These are phyloP conservation scores for Spea bombifrons DNA, from an alignment of 2,113 vertebrate species.

Conservation along the genomic window DNA sequence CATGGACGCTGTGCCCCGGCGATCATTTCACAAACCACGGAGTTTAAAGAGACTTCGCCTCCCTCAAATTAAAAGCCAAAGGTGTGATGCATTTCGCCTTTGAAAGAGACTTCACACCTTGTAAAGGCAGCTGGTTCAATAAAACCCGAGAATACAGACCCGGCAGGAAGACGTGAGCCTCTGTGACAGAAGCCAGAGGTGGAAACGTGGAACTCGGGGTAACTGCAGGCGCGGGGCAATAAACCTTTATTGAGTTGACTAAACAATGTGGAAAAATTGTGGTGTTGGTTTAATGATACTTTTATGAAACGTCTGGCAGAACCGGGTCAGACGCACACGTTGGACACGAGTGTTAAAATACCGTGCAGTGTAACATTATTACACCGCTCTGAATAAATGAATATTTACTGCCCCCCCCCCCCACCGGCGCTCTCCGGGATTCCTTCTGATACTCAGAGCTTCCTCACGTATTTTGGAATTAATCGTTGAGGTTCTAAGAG, in stretches of 20 bases:
- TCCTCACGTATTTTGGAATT: too few relatives aligned
- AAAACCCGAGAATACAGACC: constrained; percentile 16
- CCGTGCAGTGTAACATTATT: too few relatives aligned
- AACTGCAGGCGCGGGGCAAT: background rate
- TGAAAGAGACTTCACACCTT: constrained; percentile 45
- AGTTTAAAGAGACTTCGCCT: background rate
- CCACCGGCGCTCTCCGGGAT: background rate
- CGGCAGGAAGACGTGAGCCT: constrained; percentile 17
- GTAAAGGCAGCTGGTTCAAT: constrained; percentile 30
- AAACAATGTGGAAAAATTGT: constrained; percentile 15
- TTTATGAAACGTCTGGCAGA: background rate
- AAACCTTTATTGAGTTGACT: constrained; percentile 22
- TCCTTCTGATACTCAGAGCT: background rate
- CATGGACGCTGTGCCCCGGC: background rate
- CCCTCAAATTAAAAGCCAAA: constrained; percentile 34
- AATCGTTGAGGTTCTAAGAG: too few relatives aligned
- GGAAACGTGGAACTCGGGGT: background rate
- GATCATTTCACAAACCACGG: constrained; percentile 9
- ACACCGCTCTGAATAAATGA: background rate
- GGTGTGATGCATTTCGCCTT: constrained; percentile 34
- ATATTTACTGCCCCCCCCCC: background rate
- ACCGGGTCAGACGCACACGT: background rate
- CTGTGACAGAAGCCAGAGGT: constrained; percentile 14
- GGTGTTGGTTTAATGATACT: constrained; percentile 5
- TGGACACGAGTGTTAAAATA: too few relatives aligned